A percentile compares a stretch with the other conserved stretches of the same genome.
phyloP scores from a whole-genome alignment of 2,797 vertebrate genomes.

The Poecilia gillii region DNA sequence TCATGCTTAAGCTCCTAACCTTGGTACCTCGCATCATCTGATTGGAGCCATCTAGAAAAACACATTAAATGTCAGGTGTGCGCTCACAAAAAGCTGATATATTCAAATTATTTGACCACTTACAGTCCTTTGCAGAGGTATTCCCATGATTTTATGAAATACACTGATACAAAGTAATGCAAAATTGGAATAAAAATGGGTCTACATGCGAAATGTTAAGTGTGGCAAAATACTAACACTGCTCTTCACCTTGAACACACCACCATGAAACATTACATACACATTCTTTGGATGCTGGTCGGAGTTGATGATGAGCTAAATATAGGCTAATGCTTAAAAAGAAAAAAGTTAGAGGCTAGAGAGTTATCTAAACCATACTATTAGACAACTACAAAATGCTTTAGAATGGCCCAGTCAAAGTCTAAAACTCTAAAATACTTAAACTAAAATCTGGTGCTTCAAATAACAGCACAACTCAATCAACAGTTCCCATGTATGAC shows the following conservation, averaged over 20 bases:
- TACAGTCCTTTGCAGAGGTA: background rate
- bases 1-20: slow-evolving; percentile 86
- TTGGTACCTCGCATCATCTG: slow-evolving; percentile 77
- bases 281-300: background rate
- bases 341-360: background rate
- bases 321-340: background rate
- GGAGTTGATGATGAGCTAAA: background rate
- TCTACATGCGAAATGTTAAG: background rate
- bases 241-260: background rate
- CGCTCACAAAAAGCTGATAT: background rate
- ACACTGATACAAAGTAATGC: background rate
- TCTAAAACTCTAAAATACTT: background rate
- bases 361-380: background rate
- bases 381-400: background rate
- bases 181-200: background rate
- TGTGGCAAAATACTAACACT: background rate
- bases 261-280: background rate
- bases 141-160: background rate
- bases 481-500: no score
- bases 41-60: slow-evolving; percentile 77
- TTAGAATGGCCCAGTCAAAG: background rate
- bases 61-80: background rate
- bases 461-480: no score
- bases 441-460: no score
- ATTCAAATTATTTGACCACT: background rate